Evolutionary conservation across 2,888 invertebrate genomes (phyloP), one percentile per base, ranked within the genome.

Genomic region (Strigamia crassipes): DNA sequence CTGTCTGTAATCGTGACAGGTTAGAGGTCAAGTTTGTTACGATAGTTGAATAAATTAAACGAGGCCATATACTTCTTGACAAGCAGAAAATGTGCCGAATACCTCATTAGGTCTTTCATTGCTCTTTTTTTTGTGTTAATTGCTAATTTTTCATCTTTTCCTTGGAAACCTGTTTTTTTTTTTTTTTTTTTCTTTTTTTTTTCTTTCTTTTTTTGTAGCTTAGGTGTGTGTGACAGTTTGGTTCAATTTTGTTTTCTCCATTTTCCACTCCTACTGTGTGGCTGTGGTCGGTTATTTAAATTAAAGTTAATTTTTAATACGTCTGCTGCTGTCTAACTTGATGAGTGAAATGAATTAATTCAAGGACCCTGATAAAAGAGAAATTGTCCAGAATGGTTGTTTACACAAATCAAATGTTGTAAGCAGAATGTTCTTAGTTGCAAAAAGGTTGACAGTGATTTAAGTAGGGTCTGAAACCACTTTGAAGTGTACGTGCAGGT

Each of bases 41-140:
- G 73, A 73, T 73, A 27, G 73, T 27, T 73, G 73, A 73, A 73
- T 73, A 73, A 73, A 73, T 73, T 73, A 73, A 73, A 73, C 73
- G 73, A 73, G 73, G 73, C 73, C 73, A 73, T 73, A 73, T 73
- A 73, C 73, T 73, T 73, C 73, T 73, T 73, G 73, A 73, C 73
- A 73, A 73, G 73, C 73, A 73, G 73, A 73, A 73, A 31, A 73
- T 73, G 73, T 73, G 73, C 73, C 73, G 73, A 73, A 73, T 73
- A 73, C 73, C 73, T 73, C 73, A 73, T 73, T 73, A 73, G 73
- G 73, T 73, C 73, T 73, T 73, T 73, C 73, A 73, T 73, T 73
- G 73, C 73, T 73, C 31, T 73, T 56, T n/a, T 27, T 73, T 73
- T 31, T 73, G 73, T 73, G 73, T 73, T 73, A 73, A 73, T 73